Conservation (phyloP, 1,140 invertebrate species). For the Pogonomyrmex californicus region DNA sequence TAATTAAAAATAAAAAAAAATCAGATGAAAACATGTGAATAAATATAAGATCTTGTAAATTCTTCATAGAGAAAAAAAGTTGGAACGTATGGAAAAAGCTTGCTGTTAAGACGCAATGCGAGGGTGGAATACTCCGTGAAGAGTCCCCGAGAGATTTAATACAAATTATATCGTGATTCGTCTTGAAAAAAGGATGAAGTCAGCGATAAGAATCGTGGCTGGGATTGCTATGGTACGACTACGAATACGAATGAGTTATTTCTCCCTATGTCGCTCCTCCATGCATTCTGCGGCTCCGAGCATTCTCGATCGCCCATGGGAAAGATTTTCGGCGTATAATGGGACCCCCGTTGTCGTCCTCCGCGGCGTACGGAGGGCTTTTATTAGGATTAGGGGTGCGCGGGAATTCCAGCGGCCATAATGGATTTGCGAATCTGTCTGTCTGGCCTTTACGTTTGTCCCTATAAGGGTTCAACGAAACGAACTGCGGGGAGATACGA, state of each 20-base stretch:
- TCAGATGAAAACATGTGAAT: neutral
- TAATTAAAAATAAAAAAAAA: constrained; percentile 1
- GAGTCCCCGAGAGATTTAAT: constrained; percentile 29
- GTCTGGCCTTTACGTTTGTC: constrained; percentile 67
- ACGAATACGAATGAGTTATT: constrained; percentile 73
- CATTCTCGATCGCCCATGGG: constrained; percentile 74
- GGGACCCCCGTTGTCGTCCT: constrained; percentile 64
- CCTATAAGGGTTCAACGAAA: constrained; percentile 69
- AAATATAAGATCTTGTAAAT: neutral
- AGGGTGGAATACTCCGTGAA: neutral
- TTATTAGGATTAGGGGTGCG: constrained; percentile 75
- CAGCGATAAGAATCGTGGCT: constrained; percentile 19
- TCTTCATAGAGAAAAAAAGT: neutral
- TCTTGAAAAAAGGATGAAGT: constrained; percentile 53
- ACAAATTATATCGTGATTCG: constrained; percentile 45
- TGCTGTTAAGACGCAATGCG: constrained; percentile 10
- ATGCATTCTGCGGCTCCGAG: constrained; percentile 48
- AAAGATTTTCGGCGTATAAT: constrained; percentile 77
- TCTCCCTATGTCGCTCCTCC: constrained; percentile 56
- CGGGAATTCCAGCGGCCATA: constrained; percentile 65
- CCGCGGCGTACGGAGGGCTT: constrained; percentile 55
- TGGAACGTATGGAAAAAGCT: neutral
- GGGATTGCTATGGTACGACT: constrained; percentile 67
- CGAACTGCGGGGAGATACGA: constrained; percentile 23
- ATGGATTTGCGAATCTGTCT: constrained; percentile 73